A percentile compares a stretch with the other conserved stretches of the same genome.
These are phyloP conservation scores for Sarcophilus harrisii DNA, from an alignment of 2,797 vertebrate genomes.

Conservation along the genomic window DNA sequence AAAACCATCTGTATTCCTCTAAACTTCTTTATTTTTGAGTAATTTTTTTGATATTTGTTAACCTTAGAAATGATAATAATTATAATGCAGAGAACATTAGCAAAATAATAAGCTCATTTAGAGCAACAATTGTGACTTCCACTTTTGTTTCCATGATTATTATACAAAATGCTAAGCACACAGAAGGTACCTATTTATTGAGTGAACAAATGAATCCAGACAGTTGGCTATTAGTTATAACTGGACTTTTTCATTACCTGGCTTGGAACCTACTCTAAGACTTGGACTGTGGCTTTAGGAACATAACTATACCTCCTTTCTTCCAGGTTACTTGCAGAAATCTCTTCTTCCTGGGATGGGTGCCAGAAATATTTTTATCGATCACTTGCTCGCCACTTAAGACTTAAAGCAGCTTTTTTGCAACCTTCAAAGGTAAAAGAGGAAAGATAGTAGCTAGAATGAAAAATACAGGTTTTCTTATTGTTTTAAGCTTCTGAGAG, in stretches of 20 bases:
- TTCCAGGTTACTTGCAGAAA: conserved; percentile 91
- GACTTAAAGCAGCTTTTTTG: conserved; percentile 88
- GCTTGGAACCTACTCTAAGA: conserved; percentile 10
- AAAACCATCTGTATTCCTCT: not conserved
- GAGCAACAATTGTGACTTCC: not conserved
- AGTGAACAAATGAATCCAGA: not conserved
- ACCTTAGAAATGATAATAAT: not conserved
- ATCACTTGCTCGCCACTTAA: conserved; percentile 91
- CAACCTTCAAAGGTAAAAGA: conserved; percentile 91
- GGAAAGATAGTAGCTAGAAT: not conserved
- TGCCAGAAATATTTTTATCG: conserved; percentile 98
- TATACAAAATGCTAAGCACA: not conserved
- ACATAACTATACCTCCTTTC: conserved; percentile 53
- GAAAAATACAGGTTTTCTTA: not conserved
- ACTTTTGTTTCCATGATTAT: not conserved
- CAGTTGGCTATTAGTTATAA: conserved; percentile 1
- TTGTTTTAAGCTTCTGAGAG: not conserved
- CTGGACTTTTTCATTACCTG: not conserved
- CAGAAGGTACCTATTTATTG: not conserved
- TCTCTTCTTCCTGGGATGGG: conserved; percentile 92
- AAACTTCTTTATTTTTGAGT: not conserved
- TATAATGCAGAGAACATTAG: not conserved
- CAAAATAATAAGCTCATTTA: not conserved
- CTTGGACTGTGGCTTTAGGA: conserved; percentile 37
- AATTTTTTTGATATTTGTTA: not conserved